A percentile compares a stretch with the other conserved stretches of the same genome.
These are phyloP conservation scores for Tenualosa ilisha DNA, from an alignment of 2,797 vertebrate genomes.

Conservation along the genomic window DNA sequence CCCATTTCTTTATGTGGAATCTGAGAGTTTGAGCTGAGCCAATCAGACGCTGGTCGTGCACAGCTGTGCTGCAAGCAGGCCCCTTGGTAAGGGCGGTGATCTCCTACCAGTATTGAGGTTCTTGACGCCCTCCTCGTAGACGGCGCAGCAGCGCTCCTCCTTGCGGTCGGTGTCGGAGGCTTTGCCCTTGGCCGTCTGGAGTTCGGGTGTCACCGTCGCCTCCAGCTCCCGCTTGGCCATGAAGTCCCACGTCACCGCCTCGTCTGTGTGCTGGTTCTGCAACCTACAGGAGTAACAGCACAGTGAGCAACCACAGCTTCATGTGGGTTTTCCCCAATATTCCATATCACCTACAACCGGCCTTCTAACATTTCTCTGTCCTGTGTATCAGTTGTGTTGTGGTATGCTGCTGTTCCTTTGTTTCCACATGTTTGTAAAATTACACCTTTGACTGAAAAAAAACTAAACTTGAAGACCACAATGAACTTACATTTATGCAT, in stretches of 20 bases:
- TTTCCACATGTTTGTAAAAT: too few relatives aligned
- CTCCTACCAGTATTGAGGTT: conserved; percentile 79
- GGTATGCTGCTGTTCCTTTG: too few relatives aligned
- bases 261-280: conserved; percentile 76
- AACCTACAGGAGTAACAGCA: conserved; percentile 68
- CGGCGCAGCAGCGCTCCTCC: conserved; percentile 85
- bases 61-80: background rate
- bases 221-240: conserved; percentile 88
- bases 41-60: background rate
- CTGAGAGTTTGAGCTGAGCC: too few relatives aligned
- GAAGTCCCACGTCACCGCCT: conserved; percentile 89
- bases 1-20: background rate
- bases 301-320: too few relatives aligned
- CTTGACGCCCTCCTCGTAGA: conserved; percentile 87
- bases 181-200: conserved; percentile 74
- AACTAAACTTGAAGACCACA: too few relatives aligned
- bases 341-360: background rate
- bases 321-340: too few relatives aligned
- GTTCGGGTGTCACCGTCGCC: conserved; percentile 65
- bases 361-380: background rate
- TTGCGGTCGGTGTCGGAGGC: conserved; percentile 72
- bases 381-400: background rate
- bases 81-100: background rate
- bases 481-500: too few relatives aligned
- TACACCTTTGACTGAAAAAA: too few relatives aligned